Evolutionary conservation across 2,797 vertebrate species (phyloP).

Genomic region (Manis pentadactyla): DNA sequence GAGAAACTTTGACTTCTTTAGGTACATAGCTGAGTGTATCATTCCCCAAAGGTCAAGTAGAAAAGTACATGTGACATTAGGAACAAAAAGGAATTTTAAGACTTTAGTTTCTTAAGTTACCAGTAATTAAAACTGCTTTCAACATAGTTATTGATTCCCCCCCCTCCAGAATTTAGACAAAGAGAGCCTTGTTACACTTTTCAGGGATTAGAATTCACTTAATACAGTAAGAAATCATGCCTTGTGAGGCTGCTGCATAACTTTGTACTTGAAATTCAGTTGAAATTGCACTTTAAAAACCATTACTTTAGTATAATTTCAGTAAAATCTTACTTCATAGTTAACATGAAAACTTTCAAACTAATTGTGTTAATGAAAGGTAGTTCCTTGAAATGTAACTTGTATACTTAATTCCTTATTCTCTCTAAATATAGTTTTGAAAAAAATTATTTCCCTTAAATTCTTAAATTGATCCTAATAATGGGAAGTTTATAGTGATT

Average conservation of each 20-base stretch:
- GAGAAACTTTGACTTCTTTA: slow-evolving; percentile 66
- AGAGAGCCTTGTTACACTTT: slow-evolving; percentile 74
- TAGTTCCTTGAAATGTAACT: slow-evolving; percentile 34
- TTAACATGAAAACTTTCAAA: slow-evolving; percentile 53
- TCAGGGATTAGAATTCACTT: slow-evolving; percentile 77
- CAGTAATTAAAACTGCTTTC: slow-evolving; percentile 81
- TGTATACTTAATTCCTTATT: slow-evolving; percentile 36
- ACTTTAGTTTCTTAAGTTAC: slow-evolving; percentile 80
- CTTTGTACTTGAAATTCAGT: slow-evolving; percentile 60
- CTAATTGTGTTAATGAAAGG: slow-evolving; percentile 4
- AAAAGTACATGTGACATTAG: slow-evolving; percentile 77
- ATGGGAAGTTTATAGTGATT: not conserved
- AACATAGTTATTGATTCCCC: slow-evolving; percentile 68
- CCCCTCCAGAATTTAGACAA: slow-evolving; percentile 34
- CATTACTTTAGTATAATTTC: slow-evolving; percentile 63
- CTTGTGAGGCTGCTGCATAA: slow-evolving; percentile 34
- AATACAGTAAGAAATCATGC: slow-evolving; percentile 55
- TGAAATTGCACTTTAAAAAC: slow-evolving; percentile 67
- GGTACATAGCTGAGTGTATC: slow-evolving; percentile 58
- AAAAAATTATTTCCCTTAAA: slow-evolving; percentile 45
- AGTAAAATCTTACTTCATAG: slow-evolving; percentile 53
- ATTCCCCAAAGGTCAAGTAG: slow-evolving; percentile 72
- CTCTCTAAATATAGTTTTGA: slow-evolving; percentile 15
- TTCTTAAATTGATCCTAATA: not conserved
- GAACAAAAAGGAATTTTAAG: slow-evolving; percentile 82